Conservation (phyloP, 1,140 invertebrate genomes). For the Platyura marginata region DNA sequence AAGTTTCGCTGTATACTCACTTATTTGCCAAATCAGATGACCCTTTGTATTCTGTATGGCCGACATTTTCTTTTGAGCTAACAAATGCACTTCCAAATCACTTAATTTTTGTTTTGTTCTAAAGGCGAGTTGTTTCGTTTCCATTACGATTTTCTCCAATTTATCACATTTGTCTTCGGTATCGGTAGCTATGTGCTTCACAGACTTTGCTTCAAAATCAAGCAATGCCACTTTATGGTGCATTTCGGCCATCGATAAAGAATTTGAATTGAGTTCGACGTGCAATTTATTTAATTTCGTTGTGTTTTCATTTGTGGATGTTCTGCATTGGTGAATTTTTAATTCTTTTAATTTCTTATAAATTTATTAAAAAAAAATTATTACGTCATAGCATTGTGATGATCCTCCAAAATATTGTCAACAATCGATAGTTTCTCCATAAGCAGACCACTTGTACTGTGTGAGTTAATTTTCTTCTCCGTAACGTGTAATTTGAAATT, state of each 20-base stretch:
- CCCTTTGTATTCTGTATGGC: slow-evolving; percentile 25
- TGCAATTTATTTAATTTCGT: too few species aligned
- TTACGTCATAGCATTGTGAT: too few species aligned
- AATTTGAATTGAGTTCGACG: not conserved
- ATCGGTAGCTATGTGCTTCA: slow-evolving; percentile 22
- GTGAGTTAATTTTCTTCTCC: too few species aligned
- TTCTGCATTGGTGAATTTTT: too few species aligned
- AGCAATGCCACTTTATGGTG: slow-evolving; percentile 10
- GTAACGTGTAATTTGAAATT: too few species aligned
- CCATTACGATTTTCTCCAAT: slow-evolving; percentile 8
- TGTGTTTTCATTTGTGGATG: too few species aligned
- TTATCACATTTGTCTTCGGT: slow-evolving; percentile 23
- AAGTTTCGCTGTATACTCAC: slow-evolving; percentile 39
- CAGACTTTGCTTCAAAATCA: slow-evolving; percentile 20
- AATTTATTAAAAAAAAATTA: too few species aligned
- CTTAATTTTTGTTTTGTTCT: slow-evolving; percentile 16
- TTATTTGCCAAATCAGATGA: slow-evolving; percentile 46
- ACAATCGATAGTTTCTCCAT: too few species aligned
- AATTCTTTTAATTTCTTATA: too few species aligned
- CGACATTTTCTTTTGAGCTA: slow-evolving; percentile 16
- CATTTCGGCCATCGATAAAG: slow-evolving; percentile 7
- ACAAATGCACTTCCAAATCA: slow-evolving; percentile 18
- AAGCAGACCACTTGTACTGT: too few species aligned
- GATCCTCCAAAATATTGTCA: too few species aligned
- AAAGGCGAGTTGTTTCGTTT: slow-evolving; percentile 12